Base-by-base conservation (phyloP, 2,113 vertebrate genomes). In the Urocitellus parryii region DNA sequence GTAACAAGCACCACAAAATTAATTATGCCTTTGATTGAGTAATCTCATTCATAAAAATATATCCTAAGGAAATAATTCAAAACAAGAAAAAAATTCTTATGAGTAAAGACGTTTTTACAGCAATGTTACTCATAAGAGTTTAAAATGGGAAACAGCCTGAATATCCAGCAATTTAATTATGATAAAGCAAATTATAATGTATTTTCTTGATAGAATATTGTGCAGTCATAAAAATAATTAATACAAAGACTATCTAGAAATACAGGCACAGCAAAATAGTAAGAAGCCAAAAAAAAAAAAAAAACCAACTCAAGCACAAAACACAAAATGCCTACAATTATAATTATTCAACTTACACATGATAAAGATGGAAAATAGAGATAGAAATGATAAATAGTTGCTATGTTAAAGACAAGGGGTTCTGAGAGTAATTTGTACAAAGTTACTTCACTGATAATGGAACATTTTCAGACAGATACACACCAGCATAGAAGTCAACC, bases 51-150 rank as follows among this genome's bases (percentile, higher is more conserved):
- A 94, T 96, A 95, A 96, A 97, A 94, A 95, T 94, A 89, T 96
- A 92, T 88, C 96, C 96, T 93, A 94, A 97, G 94, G 97, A 97
- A 94, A 95, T 84, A 83, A 97, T 96, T 91, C 92, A 97, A 96
- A 97, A 85, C 65, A 92, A 91, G 92, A 92, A 90, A 94, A 88
- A 81, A 82, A 76, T n/a, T 58, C 58, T 68, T 82, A 42, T 73
- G 93, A 89, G 61, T 90, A 88, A 89, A 91, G 96, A 95, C 34
- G 45, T 5, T 77, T 94, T 96, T 83, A 91, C 42, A 88, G 80
- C 67, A 95, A 53, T 79, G 63, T 95, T 87, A 73, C 73, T 95
- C 80, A 84, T 51, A 87, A 88, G 74, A 95, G 61, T 89, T 76
- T 83, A 95, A 96, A 94, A 96, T 85, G 88, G 61, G 87, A 96